Evolutionary conservation across 2,797 vertebrate species (phyloP), one percentile per base, ranked within the genome.

Genomic region (Rousettus madagascariensis): DNA sequence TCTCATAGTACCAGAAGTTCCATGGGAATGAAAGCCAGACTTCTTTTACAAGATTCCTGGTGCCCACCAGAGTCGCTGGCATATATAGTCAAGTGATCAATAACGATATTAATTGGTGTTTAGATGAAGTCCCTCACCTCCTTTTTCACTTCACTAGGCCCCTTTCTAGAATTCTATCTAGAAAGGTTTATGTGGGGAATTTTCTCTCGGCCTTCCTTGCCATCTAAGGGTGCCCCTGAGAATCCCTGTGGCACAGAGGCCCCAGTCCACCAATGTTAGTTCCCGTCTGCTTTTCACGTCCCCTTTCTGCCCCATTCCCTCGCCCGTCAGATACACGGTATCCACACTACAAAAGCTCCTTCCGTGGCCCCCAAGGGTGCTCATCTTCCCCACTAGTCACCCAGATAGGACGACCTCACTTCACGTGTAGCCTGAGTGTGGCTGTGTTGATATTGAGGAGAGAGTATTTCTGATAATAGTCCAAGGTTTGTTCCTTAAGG

Each of bases 401-500:
- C 30, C 26, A 63, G n/a, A 36, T 3, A 68, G 43, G 57, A 51
- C 13, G 13, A 65, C 22, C 53, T 84, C 53, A 33, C 0, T 46
- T 84, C 53, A 33, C 0, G 0, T n/a, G 74, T 49, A 75, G 80
- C 22, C 55, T 30, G n/a, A 51, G 33, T 3, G 3, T 5, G 24
- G n/a, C 69, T 41, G 51, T 38, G 38, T 41, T 61, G 41, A 26
- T 66, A 20, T 3, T 0, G 0, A 68, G 22, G 26, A 28, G 12
- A 22, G 7, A 79, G 6, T 38, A n/a, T 69, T 72, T 88, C 69
- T 72, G 8, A n/a, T 22, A 49, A 33, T 1, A 71, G 7, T 16
- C 20, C 4, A 30, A 46, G 41, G 33, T 69, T 92, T 86, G 82
- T 74, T 89, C 77, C 82, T 66, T 63, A 13, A 41, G 74, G 30